These are phyloP conservation scores for Gambusia holbrooki DNA, from an alignment of 2,113 vertebrate species.

Conservation along the genomic window DNA sequence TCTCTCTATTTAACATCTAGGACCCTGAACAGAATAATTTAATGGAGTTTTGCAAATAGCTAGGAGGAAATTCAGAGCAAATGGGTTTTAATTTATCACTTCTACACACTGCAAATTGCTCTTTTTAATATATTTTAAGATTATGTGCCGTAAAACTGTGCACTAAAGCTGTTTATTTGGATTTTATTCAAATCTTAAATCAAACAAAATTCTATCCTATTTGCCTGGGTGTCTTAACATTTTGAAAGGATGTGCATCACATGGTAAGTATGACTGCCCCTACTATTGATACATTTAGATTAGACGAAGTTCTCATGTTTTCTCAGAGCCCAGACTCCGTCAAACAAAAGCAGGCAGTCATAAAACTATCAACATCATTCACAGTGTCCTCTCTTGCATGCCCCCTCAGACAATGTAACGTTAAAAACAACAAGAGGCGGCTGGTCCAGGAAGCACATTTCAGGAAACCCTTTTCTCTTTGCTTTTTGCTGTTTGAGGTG, in stretches of 20 bases:
- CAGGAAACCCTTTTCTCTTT: slow-evolving; percentile 59
- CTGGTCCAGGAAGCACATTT: slow-evolving; percentile 65
- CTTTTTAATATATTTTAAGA: no score
- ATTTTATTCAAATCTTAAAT: neutral
- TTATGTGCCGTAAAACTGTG: no score
- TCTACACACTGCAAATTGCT: neutral
- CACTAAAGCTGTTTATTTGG: neutral
- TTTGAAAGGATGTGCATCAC: slow-evolving; percentile 31
- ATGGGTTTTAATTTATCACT: neutral
- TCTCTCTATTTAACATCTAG: neutral
- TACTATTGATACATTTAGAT: slow-evolving; percentile 38
- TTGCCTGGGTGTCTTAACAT: slow-evolving; percentile 17
- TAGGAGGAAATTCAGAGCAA: neutral
- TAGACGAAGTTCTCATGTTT: slow-evolving; percentile 34
- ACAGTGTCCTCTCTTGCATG: slow-evolving; percentile 61
- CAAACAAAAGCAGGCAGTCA: slow-evolving; percentile 77
- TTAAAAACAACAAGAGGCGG: slow-evolving; percentile 73
- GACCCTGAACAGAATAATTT: neutral
- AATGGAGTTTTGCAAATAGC: neutral
- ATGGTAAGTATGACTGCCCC: slow-evolving; percentile 29
- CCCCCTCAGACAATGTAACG: slow-evolving; percentile 76
- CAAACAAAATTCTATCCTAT: slow-evolving; percentile 11
- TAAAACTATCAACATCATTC: slow-evolving; percentile 84
- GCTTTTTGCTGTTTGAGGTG: neutral
- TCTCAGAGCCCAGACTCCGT: slow-evolving; percentile 45